Evolutionary conservation across 2,113 vertebrate genomes (phyloP).

Genomic region (Chascanopsetta lugubris): DNA sequence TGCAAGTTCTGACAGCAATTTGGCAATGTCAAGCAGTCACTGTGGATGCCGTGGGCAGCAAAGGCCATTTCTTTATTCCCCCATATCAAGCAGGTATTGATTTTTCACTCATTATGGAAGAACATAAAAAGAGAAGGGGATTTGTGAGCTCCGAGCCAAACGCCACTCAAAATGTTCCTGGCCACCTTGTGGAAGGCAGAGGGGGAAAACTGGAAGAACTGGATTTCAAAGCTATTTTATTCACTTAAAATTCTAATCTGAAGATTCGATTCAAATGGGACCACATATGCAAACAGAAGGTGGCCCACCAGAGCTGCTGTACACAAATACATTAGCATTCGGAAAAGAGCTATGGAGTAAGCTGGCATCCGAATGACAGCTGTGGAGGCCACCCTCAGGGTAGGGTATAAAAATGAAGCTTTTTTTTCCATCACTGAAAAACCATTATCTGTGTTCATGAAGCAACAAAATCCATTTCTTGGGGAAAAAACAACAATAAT

Average conservation of each 20-base stretch:
- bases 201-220: conserved; percentile 24
- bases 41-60: conserved; percentile 48
- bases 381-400: conserved; percentile 36
- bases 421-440: conserved; percentile 37
- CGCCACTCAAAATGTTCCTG: conserved; percentile 38
- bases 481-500: conserved; percentile 1
- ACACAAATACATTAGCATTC: conserved; percentile 16
- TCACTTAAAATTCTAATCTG: conserved; percentile 20
- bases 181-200: not conserved
- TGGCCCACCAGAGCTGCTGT: not conserved
- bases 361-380: conserved; percentile 40
- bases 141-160: conserved; percentile 53
- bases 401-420: conserved; percentile 19
- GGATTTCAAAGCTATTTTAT: not conserved
- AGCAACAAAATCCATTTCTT: conserved; percentile 43
- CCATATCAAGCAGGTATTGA: conserved; percentile 61
- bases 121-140: conserved; percentile 64
- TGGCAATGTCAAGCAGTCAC: conserved; percentile 55
- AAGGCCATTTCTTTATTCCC: conserved; percentile 69
- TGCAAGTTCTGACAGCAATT: conserved; percentile 74
- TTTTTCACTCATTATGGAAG: conserved; percentile 70
- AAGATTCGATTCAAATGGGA: conserved; percentile 4
- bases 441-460: conserved; percentile 51
- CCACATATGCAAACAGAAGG: not conserved
- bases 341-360: conserved; percentile 32